A percentile compares a stretch with the other conserved stretches of the same genome.
Evolutionary conservation across 2,797 vertebrate genomes (phyloP).

Genomic region (Sarcoramphus papa): DNA sequence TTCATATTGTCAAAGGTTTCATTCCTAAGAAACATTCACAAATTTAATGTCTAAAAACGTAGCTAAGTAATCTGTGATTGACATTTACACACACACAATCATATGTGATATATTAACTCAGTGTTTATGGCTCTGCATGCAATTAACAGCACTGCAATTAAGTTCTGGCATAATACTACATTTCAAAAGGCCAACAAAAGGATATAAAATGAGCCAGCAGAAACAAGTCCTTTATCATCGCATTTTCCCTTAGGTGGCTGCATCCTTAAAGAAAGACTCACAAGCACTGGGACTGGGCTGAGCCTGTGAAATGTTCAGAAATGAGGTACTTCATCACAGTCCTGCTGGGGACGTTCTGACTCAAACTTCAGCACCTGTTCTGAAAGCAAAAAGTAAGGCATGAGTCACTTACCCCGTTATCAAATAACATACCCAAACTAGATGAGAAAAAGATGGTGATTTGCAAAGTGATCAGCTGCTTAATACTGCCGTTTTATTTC

Average conservation of each 20-base stretch:
- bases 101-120: background rate
- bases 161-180: background rate
- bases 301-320: background rate
- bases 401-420: background rate
- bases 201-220: background rate
- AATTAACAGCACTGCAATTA: constrained; percentile 25
- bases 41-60: background rate
- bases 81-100: background rate
- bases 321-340: background rate
- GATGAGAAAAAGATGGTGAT: background rate
- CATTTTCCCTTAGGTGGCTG: background rate
- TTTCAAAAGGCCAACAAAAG: background rate
- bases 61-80: background rate
- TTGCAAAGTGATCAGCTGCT: background rate
- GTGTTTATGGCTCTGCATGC: background rate
- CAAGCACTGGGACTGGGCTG: background rate
- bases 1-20: background rate
- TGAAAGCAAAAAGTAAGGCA: background rate
- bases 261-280: background rate
- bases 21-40: background rate
- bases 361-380: background rate
- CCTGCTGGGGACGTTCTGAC: background rate
- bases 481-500: background rate
- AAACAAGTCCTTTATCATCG: background rate
- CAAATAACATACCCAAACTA: background rate